A percentile compares a stretch with the other conserved stretches of the same genome.
Evolutionary conservation across 2,113 vertebrate species (phyloP).

Genomic region (Oxyruncus cristatus): DNA sequence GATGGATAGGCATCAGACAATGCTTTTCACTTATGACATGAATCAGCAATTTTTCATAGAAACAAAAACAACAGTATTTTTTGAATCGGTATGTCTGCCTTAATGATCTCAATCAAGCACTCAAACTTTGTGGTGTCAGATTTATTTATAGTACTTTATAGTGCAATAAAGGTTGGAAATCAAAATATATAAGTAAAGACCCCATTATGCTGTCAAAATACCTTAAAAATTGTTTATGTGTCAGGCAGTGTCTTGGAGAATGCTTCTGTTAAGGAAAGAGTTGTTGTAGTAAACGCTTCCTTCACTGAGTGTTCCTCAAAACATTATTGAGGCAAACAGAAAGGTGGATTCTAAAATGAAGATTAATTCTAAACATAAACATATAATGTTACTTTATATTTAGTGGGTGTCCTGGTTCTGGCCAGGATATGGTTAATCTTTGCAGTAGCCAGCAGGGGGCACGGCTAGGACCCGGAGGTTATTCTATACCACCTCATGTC

Average conservation of each 20-base stretch:
- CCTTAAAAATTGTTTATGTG: not conserved
- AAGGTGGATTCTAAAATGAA: not conserved
- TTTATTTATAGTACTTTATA: not conserved
- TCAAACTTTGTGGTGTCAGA: not conserved
- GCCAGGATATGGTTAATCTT: not conserved
- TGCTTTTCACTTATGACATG: not conserved
- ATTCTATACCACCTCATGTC: not conserved
- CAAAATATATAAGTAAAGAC: not conserved
- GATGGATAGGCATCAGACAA: not conserved
- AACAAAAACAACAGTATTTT: not conserved
- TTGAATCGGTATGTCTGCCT: rapidly evolving
- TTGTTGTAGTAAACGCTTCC: not conserved
- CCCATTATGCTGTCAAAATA: not conserved
- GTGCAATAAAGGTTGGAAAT: not conserved
- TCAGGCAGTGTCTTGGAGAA: not conserved
- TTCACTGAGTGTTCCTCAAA: not conserved
- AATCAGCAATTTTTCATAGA: not conserved
- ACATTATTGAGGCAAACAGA: not conserved
- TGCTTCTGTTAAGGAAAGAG: not conserved
- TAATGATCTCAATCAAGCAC: not conserved
- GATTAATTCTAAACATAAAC: not conserved
- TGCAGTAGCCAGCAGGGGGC: not conserved
- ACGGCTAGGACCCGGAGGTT: not conserved
- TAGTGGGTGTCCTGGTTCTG: not conserved
- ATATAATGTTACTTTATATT: not conserved